These are phyloP conservation scores for Sylvia borin DNA, from an alignment of 2,797 vertebrate genomes.

Conservation along the genomic window DNA sequence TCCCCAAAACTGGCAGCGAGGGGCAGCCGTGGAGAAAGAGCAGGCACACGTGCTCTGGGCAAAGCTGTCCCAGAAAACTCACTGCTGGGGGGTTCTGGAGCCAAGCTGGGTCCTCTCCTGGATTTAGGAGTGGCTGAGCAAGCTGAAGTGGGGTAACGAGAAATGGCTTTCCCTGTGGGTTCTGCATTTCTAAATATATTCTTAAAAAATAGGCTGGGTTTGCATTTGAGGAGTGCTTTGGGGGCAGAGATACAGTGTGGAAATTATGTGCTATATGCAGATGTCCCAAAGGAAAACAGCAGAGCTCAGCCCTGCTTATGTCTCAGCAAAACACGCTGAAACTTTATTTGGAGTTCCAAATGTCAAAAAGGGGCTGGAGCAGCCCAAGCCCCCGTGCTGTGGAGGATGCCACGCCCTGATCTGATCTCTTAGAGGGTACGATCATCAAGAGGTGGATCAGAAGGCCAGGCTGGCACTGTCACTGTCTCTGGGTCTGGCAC, in stretches of 20 bases:
- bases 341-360: background rate
- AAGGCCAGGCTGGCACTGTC: background rate
- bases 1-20: background rate
- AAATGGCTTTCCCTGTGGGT: background rate
- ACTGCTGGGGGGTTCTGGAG: background rate
- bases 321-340: background rate
- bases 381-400: rapidly evolving
- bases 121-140: background rate
- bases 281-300: background rate
- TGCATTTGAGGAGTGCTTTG: background rate
- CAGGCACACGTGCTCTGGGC: background rate
- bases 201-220: background rate
- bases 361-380: background rate
- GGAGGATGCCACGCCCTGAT: background rate
- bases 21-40: background rate
- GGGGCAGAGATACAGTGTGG: rapidly evolving
- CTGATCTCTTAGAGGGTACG: background rate
- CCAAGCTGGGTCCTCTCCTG: background rate
- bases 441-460: rapidly evolving
- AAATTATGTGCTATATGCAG: rapidly evolving
- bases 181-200: background rate
- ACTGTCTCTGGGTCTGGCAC: background rate
- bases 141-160: rapidly evolving
- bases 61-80: rapidly evolving
- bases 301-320: background rate